Conservation (phyloP, 2,113 vertebrate species). For the Sander lucioperca region DNA sequence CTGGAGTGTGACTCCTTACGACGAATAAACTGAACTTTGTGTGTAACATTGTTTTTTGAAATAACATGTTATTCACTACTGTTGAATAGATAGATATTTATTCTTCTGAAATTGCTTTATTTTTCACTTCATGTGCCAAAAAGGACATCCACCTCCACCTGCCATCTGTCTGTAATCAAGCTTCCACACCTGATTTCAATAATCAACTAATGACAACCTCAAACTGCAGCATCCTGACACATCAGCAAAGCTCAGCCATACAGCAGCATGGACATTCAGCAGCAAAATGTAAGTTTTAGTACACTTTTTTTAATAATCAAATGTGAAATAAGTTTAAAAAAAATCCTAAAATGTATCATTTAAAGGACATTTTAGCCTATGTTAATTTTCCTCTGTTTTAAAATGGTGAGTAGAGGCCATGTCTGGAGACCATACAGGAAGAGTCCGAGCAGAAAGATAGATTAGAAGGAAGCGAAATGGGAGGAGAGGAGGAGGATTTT, state of each 20-base stretch:
- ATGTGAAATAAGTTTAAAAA: not conserved
- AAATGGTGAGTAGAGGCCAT: not conserved
- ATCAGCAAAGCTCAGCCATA: not conserved
- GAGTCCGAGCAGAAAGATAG: conserved; percentile 56
- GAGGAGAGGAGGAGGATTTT: conserved; percentile 13
- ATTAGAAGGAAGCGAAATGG: not conserved
- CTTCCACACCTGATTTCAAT: conserved; percentile 62
- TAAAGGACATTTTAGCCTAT: not conserved
- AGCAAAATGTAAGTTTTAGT: conserved; percentile 46
- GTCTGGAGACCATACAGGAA: conserved; percentile 68
- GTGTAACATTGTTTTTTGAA: no score
- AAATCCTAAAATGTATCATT: not conserved
- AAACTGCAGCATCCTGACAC: not conserved
- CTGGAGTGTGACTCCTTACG: no score
- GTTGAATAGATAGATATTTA: no score
- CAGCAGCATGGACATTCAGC: conserved; percentile 34
- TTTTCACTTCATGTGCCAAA: not conserved
- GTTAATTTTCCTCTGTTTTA: not conserved
- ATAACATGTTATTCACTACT: no score
- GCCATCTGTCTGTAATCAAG: not conserved
- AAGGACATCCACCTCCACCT: not conserved
- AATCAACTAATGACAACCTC: conserved; percentile 23
- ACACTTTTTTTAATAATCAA: not conserved
- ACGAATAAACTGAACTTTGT: no score
- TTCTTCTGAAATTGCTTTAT: not conserved